Conservation (phyloP, 2,797 vertebrate genomes). For the Cirrhinus molitorella region DNA sequence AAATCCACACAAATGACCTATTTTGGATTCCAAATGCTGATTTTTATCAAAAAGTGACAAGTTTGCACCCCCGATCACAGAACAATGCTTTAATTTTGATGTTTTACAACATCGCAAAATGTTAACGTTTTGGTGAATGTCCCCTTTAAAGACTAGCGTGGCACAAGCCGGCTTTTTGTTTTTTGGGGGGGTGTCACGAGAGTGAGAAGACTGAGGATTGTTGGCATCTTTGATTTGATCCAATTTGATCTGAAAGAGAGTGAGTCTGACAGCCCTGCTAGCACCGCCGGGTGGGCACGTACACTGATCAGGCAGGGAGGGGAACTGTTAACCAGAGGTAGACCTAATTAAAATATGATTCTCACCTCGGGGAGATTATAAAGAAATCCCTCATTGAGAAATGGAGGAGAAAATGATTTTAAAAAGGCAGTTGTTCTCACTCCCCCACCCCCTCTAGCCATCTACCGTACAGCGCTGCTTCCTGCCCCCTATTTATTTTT, state of each 20-base stretch:
- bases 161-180: conserved; percentile 66
- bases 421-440: conserved; percentile 69
- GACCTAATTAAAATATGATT: conserved; percentile 83
- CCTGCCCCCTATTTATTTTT: conserved; percentile 59
- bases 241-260: conserved; percentile 70
- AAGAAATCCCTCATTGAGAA: conserved; percentile 73
- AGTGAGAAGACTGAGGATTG: conserved; percentile 69
- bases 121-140: background rate
- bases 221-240: conserved; percentile 56
- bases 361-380: conserved; percentile 77
- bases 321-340: conserved; percentile 73
- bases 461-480: conserved; percentile 61
- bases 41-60: background rate
- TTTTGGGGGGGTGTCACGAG: conserved; percentile 68
- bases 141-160: conserved; percentile 67
- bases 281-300: conserved; percentile 70
- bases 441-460: conserved; percentile 66
- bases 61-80: background rate
- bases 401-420: conserved; percentile 72
- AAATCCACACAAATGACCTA: background rate
- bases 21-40: too few relatives aligned
- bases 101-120: background rate
- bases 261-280: conserved; percentile 69
- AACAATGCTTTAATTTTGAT: background rate
- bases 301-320: conserved; percentile 65